Conservation (phyloP, 2,797 vertebrate species). For the Scolopax rusticola region DNA sequence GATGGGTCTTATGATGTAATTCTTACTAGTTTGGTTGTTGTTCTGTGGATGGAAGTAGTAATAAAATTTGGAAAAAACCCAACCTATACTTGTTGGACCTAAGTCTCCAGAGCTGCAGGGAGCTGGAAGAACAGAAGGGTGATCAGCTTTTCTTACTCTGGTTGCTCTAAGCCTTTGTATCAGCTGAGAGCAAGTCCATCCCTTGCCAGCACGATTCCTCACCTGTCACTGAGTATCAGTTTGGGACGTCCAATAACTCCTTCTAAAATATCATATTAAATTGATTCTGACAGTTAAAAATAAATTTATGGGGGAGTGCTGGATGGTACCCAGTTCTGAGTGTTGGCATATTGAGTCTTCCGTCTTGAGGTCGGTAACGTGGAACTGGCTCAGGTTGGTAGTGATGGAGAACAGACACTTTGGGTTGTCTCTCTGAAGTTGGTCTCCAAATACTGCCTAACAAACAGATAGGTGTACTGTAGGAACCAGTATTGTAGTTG, state of each 20-base stretch:
- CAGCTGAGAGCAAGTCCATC: background rate
- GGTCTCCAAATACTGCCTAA: background rate
- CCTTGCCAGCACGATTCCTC: conserved; percentile 9
- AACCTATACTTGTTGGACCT: background rate
- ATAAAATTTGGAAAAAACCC: background rate
- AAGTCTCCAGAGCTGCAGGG: background rate
- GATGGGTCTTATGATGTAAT: background rate
- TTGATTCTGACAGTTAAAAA: conserved; percentile 51
- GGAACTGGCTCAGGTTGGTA: background rate
- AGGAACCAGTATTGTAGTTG: background rate
- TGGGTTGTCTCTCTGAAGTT: background rate
- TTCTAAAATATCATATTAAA: conserved; percentile 36
- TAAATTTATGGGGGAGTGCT: conserved; percentile 16
- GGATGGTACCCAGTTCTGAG: background rate
- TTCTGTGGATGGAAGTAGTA: background rate
- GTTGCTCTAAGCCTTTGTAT: background rate
- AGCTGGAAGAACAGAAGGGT: background rate
- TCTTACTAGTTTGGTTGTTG: background rate
- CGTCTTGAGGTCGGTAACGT: background rate
- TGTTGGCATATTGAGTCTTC: background rate
- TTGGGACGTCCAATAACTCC: background rate
- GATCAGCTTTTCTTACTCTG: background rate
- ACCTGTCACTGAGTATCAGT: background rate
- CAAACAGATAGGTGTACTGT: background rate
- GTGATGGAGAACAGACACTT: background rate